Conservation (phyloP, 2,797 vertebrate species). For the Chelmon rostratus region DNA sequence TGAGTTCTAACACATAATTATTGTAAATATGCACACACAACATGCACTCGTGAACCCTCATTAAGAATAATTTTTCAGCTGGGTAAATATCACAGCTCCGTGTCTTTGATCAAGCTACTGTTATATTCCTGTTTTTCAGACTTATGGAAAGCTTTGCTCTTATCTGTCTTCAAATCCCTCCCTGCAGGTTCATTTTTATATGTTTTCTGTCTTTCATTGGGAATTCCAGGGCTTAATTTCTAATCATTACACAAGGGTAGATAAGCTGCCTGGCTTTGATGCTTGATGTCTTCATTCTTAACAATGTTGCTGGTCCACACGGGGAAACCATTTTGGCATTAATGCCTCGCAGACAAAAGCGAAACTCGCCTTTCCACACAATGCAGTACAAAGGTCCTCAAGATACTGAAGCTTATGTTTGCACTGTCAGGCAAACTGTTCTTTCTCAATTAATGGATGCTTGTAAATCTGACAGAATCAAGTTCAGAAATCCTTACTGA, state of each 20-base stretch:
- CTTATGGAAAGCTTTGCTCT: conserved; percentile 47
- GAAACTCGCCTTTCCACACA: conserved; percentile 22
- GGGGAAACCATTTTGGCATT: conserved; percentile 25
- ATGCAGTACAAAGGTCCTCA: conserved; percentile 16
- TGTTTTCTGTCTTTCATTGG: conserved; percentile 47
- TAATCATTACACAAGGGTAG: conserved; percentile 56
- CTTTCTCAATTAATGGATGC: conserved; percentile 26
- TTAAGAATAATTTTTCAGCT: conserved; percentile 44
- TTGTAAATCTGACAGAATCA: conserved; percentile 32
- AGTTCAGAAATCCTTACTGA: not conserved
- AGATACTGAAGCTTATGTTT: conserved; percentile 21
- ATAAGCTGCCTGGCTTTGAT: conserved; percentile 58
- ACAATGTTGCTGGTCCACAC: conserved; percentile 35
- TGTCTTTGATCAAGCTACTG: conserved; percentile 58
- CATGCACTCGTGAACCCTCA: conserved; percentile 25
- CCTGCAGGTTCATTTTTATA: conserved; percentile 21
- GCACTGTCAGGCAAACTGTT: conserved; percentile 18
- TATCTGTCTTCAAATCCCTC: conserved; percentile 47
- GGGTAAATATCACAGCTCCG: conserved; percentile 41
- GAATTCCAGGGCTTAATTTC: conserved; percentile 57
- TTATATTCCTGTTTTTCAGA: conserved; percentile 24
- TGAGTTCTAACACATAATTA: conserved; percentile 8
- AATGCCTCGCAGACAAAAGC: conserved; percentile 23
- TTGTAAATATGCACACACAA: not conserved
- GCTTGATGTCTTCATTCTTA: conserved; percentile 56